Base-by-base conservation (phyloP, 2,113 vertebrate species). In the Haemorhous mexicanus region DNA sequence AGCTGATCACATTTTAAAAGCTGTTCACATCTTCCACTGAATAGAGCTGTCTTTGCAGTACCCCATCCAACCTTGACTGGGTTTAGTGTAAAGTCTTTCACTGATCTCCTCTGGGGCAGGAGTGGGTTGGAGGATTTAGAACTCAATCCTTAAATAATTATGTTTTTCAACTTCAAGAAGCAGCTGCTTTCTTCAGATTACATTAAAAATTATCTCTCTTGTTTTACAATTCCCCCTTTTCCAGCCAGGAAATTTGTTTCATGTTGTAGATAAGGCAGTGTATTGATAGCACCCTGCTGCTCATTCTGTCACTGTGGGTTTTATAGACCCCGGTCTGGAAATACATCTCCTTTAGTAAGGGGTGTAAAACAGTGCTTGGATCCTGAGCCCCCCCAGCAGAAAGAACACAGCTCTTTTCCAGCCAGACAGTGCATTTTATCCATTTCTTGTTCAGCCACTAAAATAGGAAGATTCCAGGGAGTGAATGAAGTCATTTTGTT, bases 131-230 rank as follows among this genome's bases (percentile, higher is more conserved):
- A 90, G 80, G 93, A 90, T 94, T 97, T 94, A 92, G 64, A 81
- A 63, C 49, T 95, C 88, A 92, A 86, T 97, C 95, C 86, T 93
- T 95, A 94, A 97, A 92, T 92, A 95, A 92, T 95, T 96, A 83
- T 77, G n/a, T 78, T 95, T 95, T 94, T 94, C 63, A 90, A 90
- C 88, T 92, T 96, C 80, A 94, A 90, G 83, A 92, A 95, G 52
- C 83, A 90, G 83, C 90, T 92, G 76, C 74, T 87, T 84, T 92
- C 91, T 93, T 92, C 94, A 95, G 94, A 96, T 94, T 95, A 92
- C 91, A 74, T 94, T 92, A 89, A 81, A 96, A 96, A 92, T 89
- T 88, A 78, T 95, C 83, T 91, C 78, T 53, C 86, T 96, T 93
- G 73, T 95, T 96, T 96, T 94, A 95, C 75, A 94, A 89, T 86